Conservation (phyloP, 2,113 vertebrate genomes). For the Ptilonorhynchus violaceus region DNA sequence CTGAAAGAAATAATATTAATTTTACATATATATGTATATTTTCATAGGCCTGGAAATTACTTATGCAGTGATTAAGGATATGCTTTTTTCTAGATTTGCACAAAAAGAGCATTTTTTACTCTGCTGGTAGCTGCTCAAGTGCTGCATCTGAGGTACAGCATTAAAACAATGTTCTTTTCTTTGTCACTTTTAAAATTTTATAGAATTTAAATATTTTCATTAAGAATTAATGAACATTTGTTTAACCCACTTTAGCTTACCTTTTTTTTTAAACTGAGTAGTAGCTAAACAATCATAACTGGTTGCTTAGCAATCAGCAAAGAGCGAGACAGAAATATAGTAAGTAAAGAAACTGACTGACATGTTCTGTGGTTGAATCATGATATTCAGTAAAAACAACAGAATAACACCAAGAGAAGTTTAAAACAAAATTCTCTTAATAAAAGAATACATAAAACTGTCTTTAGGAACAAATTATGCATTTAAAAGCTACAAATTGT, state of each 20-base stretch:
- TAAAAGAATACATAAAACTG: neutral
- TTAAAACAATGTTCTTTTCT: neutral
- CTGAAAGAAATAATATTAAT: neutral
- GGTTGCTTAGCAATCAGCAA: conserved; percentile 63
- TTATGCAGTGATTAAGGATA: neutral
- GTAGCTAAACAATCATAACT: conserved; percentile 8
- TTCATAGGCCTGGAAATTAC: neutral
- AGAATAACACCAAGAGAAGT: neutral
- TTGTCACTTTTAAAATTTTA: neutral
- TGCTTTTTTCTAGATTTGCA: neutral
- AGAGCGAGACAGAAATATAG: conserved; percentile 39
- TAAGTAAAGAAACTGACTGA: conserved; percentile 43
- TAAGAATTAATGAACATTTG: neutral
- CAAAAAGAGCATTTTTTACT: neutral
- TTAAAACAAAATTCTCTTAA: conserved; percentile 22
- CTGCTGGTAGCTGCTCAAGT: neutral
- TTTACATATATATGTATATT: neutral
- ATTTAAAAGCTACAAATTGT: conserved; percentile 3
- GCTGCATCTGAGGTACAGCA: neutral
- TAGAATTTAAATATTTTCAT: neutral
- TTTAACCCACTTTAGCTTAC: neutral
- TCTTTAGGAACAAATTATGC: neutral
- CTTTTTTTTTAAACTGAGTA: neutral
- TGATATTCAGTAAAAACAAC: conserved; percentile 21
- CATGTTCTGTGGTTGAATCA: conserved; percentile 9